A percentile compares a stretch with the other conserved stretches of the same genome.
Evolutionary conservation across 35 echinoderm and acorn worm species (phyloP).

Genomic region (Apostichopus parvimensis): DNA sequence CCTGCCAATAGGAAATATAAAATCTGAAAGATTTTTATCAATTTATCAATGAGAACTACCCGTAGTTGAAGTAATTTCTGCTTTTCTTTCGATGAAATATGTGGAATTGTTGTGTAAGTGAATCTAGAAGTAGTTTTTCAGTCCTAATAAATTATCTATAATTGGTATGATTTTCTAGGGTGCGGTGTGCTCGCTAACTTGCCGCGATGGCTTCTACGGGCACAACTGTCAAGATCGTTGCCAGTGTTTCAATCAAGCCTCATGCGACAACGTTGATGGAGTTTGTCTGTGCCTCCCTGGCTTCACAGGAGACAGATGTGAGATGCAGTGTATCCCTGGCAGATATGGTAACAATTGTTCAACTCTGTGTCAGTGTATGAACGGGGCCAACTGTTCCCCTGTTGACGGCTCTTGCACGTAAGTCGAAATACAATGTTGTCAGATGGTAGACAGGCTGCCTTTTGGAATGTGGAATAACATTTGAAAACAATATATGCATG

Average conservation of each 20-base stretch:
- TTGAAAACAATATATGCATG: no score
- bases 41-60: no score
- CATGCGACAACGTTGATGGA: slow-evolving; percentile 71
- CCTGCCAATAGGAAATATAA: no score
- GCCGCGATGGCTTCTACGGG: slow-evolving; percentile 59
- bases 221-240: slow-evolving; percentile 59
- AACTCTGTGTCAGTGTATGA: slow-evolving; percentile 71
- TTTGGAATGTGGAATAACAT: background rate
- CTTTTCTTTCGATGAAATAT: no score
- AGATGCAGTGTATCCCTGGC: slow-evolving; percentile 65
- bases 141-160: no score
- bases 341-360: slow-evolving; percentile 71
- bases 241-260: slow-evolving; percentile 76
- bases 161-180: slow-evolving; percentile 45
- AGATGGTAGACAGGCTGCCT: background rate
- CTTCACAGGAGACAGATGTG: slow-evolving; percentile 73
- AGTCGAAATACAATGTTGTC: background rate
- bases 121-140: no score
- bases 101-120: no score
- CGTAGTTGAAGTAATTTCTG: no score
- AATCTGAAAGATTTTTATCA: no score
- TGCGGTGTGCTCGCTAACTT: slow-evolving; percentile 70
- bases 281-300: slow-evolving; percentile 73
- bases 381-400: slow-evolving; percentile 75
- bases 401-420: slow-evolving; percentile 84